A percentile compares a stretch with the other conserved stretches of the same genome.
Evolutionary conservation across 1,140 invertebrate species (phyloP).

Genomic region (Drosophila kikkawai): DNA sequence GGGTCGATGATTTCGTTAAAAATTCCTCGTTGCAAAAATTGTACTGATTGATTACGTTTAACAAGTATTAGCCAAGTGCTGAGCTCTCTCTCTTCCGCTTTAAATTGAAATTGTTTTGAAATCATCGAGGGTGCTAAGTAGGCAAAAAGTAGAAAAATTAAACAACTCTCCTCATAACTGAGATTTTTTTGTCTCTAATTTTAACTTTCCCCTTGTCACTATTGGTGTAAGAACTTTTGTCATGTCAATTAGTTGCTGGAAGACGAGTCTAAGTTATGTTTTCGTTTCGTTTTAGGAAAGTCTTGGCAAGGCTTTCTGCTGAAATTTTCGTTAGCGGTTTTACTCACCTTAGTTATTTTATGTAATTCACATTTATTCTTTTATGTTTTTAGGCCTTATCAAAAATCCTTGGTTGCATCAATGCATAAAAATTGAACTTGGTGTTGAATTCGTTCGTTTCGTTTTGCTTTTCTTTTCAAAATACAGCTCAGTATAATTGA

Average conservation of each 20-base stretch:
- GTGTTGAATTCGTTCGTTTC: slow-evolving; percentile 73
- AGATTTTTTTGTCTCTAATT: slow-evolving; percentile 20
- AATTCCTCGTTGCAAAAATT: slow-evolving; percentile 81
- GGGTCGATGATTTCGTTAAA: slow-evolving; percentile 43
- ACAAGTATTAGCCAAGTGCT: slow-evolving; percentile 55
- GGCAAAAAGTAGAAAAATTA: slow-evolving; percentile 4
- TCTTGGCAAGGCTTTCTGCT: slow-evolving; percentile 39
- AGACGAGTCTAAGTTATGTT: slow-evolving; percentile 78
- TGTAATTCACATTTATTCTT: slow-evolving; percentile 18
- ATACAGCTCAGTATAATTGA: slow-evolving; percentile 78
- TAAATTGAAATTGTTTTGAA: slow-evolving; percentile 23
- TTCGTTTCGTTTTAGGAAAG: slow-evolving; percentile 40
- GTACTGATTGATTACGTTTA: slow-evolving; percentile 69
- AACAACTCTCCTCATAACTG: slow-evolving; percentile 6
- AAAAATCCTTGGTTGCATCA: slow-evolving; percentile 51
- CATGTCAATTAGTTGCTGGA: slow-evolving; percentile 78
- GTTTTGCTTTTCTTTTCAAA: slow-evolving; percentile 43
- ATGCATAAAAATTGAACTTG: slow-evolving; percentile 69
- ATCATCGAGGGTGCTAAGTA: slow-evolving; percentile 14
- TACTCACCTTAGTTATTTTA: slow-evolving; percentile 67
- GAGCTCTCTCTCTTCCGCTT: slow-evolving; percentile 22
- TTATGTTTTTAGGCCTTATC: slow-evolving; percentile 18
- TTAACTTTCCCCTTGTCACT: slow-evolving; percentile 30
- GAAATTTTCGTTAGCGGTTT: slow-evolving; percentile 51
- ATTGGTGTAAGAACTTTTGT: slow-evolving; percentile 63